Evolutionary conservation across 2,888 invertebrate species (phyloP).

Genomic region (Brenthis ino): DNA sequence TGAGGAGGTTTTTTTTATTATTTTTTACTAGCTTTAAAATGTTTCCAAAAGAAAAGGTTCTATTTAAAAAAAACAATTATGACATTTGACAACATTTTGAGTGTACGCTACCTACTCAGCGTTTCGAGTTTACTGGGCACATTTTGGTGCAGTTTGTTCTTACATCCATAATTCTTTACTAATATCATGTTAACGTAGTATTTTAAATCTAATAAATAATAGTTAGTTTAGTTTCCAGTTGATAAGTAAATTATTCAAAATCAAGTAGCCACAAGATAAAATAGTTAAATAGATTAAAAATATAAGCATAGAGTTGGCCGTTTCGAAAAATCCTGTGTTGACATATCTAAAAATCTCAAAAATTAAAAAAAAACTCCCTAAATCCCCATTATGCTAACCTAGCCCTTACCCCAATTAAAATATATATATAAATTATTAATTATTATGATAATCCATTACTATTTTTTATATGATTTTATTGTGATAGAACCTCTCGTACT

Average conservation of each 20-base stretch:
- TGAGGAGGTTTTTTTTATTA: too few species aligned
- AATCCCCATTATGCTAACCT: too few species aligned
- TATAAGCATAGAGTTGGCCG: conserved; percentile 3
- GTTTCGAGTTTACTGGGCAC: too few species aligned
- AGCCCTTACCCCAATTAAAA: too few species aligned
- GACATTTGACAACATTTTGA: too few species aligned
- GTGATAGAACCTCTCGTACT: conserved; percentile 22
- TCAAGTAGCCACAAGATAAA: not conserved
- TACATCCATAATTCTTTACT: not conserved
- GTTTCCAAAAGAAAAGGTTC: too few species aligned
- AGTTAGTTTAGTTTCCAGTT: conserved; percentile 5
- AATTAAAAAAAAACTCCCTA: not conserved
- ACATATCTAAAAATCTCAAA: not conserved
- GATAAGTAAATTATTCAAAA: conserved; percentile 1
- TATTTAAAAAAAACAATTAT: too few species aligned
- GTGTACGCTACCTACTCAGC: too few species aligned
- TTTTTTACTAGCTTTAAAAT: too few species aligned
- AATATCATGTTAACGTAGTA: conserved; percentile 5
- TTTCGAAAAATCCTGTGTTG: conserved; percentile 2
- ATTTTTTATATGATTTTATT: conserved; percentile 1
- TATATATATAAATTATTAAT: too few species aligned
- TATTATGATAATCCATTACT: too few species aligned
- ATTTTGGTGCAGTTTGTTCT: too few species aligned
- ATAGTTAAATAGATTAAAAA: conserved; percentile 8
- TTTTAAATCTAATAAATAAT: conserved; percentile 10